Conservation (phyloP, 2,888 invertebrate species). For the Himalopsyche kuldschensis region DNA sequence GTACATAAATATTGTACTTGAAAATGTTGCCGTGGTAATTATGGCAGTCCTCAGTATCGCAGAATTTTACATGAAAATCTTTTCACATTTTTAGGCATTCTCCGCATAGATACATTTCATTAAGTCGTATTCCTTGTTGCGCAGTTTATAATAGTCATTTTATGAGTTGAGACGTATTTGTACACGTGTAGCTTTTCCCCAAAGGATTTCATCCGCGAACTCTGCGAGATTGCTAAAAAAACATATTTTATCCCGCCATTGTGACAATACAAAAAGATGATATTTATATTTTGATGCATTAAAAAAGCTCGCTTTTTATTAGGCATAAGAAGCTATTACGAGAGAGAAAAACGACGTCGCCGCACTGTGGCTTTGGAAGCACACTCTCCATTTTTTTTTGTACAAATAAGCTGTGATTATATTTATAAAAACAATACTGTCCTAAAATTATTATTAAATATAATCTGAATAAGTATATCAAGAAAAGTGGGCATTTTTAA, state of each 20-base stretch:
- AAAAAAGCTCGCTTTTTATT: not conserved
- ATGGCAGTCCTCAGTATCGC: not conserved
- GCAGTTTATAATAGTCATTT: not conserved
- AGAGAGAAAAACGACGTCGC: not conserved
- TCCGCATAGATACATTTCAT: not conserved
- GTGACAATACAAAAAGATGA: not conserved
- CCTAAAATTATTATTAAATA: too few relatives aligned
- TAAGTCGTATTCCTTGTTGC: not conserved
- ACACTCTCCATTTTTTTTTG: too few relatives aligned
- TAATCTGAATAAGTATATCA: too few relatives aligned
- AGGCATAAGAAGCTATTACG: not conserved
- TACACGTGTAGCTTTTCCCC: not conserved
- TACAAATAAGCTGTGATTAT: too few relatives aligned
- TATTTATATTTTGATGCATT: not conserved
- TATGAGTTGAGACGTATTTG: not conserved
- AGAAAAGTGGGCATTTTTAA: too few relatives aligned
- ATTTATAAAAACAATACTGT: too few relatives aligned
- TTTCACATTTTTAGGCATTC: not conserved
- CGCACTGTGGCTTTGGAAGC: too few relatives aligned
- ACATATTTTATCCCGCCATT: not conserved
- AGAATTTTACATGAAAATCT: not conserved
- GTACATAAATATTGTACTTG: too few relatives aligned
- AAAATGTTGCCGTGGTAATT: too few relatives aligned
- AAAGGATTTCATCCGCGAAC: not conserved
- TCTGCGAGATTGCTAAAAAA: not conserved